Base-by-base conservation (phyloP, 1,140 invertebrate species). In the Caerostris extrusa region DNA sequence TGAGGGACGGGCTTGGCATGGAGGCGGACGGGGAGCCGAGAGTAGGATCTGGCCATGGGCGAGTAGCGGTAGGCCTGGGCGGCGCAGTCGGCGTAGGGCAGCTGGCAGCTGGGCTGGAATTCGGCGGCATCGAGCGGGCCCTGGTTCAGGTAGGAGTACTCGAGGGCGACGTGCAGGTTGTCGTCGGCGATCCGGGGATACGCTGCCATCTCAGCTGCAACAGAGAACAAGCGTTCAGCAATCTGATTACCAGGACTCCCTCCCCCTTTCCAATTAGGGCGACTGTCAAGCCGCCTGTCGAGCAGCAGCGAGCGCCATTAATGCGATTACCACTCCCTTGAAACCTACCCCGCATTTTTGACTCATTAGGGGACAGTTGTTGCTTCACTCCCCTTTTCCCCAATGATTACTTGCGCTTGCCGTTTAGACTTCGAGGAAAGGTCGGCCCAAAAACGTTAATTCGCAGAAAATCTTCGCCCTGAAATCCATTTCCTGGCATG, bases 31-130 rank as follows among this genome's bases (percentile, higher is more conserved):
- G 90, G 90, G 90, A 55, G 90, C 90, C 19, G 90, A 83, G 90
- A 83, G 17, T 83, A 91, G 7, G 90, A 91, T n/a, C 90, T n/a
- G 61, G 90, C 77, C 82, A 85, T 82, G 7, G 82, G 77, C 17
- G 90, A 82, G 56, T 57, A n/a, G 14, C 58, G 64, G 55, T 91
- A 91, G 53, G 77, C 53, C 58, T 95, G 97, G 77, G 60, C 60
- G 77, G 97, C 98, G 96, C 98, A 98, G 96, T 98, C 98, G 53
- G 97, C 97, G 96, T 98, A 98, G 61, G 97, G 97, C 96, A 97
- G 97, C 77, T 95, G 96, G 86, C 96, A 96, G 95, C 97, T 97
- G 5, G 96, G 96, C 87, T 96, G 96, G 8, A 97, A 96, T 14
- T 91, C 90, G 58, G 85, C 56, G 58, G 96, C 96, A 94, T 97